Evolutionary conservation across 2,113 vertebrate species (phyloP).

Genomic region (Hydropotes inermis): DNA sequence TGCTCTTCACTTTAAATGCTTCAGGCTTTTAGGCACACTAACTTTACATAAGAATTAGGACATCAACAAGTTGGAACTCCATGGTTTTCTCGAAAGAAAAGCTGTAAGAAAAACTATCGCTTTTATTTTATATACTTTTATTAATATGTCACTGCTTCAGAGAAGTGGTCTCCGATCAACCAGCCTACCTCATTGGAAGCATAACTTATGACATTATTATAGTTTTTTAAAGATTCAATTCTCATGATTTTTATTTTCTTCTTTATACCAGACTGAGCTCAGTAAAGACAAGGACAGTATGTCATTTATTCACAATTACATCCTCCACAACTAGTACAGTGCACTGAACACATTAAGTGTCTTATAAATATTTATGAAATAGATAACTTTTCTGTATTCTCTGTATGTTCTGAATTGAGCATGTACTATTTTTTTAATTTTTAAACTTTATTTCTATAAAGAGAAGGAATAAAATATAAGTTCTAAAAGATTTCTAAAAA

Average conservation of each 20-base stretch:
- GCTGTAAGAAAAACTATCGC: not conserved
- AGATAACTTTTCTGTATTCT: not conserved
- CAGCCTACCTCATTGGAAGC: not conserved
- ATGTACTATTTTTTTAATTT: not conserved
- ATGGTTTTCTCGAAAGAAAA: not conserved
- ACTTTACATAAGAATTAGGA: not conserved
- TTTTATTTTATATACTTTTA: slow-evolving; percentile 2
- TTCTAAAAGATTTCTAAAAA: slow-evolving; percentile 2
- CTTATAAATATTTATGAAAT: slow-evolving; percentile 26
- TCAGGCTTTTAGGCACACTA: not conserved
- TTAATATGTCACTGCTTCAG: not conserved
- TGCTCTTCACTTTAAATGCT: not conserved
- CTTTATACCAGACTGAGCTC: not conserved
- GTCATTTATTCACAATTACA: not conserved
- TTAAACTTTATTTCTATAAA: slow-evolving; percentile 18
- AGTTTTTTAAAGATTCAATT: not conserved
- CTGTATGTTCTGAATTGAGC: not conserved
- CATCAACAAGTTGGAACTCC: not conserved
- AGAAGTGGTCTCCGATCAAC: too few relatives aligned
- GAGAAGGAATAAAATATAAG: not conserved
- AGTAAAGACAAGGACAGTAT: not conserved
- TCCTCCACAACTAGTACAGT: not conserved
- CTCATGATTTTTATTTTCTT: not conserved
- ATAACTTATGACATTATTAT: not conserved
- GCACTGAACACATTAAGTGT: not conserved